A percentile compares a stretch with the other conserved stretches of the same genome.
These are phyloP conservation scores for Siniperca chuatsi DNA, from an alignment of 2,113 vertebrate genomes.

Conservation along the genomic window DNA sequence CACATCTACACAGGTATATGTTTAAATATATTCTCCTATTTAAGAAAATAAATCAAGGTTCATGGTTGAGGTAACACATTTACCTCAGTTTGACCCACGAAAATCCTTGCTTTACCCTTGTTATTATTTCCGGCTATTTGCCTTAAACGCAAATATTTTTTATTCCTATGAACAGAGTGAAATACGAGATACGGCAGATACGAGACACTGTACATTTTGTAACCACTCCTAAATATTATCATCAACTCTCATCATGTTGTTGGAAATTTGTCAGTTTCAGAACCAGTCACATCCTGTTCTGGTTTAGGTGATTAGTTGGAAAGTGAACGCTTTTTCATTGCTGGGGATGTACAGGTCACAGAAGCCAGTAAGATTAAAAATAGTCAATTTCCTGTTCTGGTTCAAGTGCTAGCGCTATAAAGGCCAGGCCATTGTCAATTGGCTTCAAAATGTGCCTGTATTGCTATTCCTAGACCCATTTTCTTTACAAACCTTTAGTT, in stretches of 20 bases:
- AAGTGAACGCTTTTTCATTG: slow-evolving; percentile 18
- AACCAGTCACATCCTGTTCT: slow-evolving; percentile 5
- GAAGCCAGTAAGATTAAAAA: background rate
- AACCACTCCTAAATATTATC: background rate
- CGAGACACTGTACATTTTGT: background rate
- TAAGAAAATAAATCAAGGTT: background rate
- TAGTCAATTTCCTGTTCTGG: slow-evolving; percentile 35
- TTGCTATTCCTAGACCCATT: background rate
- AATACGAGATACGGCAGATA: background rate
- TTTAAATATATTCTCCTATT: background rate
- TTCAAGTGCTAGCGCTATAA: slow-evolving; percentile 20
- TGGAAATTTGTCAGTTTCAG: background rate
- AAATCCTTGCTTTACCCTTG: background rate
- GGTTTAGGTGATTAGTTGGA: background rate
- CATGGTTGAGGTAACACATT: background rate
- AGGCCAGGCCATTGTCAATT: slow-evolving; percentile 37
- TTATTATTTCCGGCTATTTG: background rate
- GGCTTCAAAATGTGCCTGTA: slow-evolving; percentile 12
- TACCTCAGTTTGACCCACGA: background rate
- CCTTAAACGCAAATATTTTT: background rate
- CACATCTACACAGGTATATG: background rate
- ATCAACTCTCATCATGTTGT: background rate
- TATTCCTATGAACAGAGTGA: background rate
- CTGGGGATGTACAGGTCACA: background rate
- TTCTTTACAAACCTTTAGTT: background rate